A percentile compares a stretch with the other conserved stretches of the same genome.
phyloP scores from a whole-genome alignment of 1,140 invertebrate genomes.

The Spodoptera litura region DNA sequence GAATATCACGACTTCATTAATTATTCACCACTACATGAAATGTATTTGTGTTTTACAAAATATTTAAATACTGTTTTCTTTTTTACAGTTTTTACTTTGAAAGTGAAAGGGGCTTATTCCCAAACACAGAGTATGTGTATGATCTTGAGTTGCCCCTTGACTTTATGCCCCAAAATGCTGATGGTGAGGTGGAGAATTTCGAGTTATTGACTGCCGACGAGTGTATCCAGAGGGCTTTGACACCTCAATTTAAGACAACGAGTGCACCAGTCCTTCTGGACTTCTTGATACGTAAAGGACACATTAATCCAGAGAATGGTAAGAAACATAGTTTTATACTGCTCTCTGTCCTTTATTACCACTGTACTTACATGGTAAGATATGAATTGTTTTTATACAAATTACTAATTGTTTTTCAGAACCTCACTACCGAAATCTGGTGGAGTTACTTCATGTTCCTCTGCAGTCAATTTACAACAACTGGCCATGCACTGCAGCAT shows the following conservation, averaged over 20 bases:
- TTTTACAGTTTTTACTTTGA: slow-evolving; percentile 94
- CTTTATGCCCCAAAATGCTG: slow-evolving; percentile 95
- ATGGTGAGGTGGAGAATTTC: slow-evolving; percentile 97
- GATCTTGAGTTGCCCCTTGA: slow-evolving; percentile 96
- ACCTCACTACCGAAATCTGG: slow-evolving; percentile 92
- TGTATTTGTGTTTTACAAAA: too few species aligned
- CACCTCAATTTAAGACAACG: slow-evolving; percentile 96
- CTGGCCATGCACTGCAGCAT: slow-evolving; percentile 64
- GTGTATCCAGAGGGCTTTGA: slow-evolving; percentile 92
- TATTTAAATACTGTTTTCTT: slow-evolving; percentile 38
- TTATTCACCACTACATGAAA: background rate
- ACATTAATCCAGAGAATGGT: slow-evolving; percentile 96
- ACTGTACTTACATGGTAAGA: too few species aligned
- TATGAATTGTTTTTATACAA: too few species aligned
- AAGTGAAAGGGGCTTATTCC: slow-evolving; percentile 96
- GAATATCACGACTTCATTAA: slow-evolving; percentile 1
- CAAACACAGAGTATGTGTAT: slow-evolving; percentile 98
- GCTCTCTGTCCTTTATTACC: too few species aligned
- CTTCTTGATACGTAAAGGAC: slow-evolving; percentile 96
- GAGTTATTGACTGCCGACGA: slow-evolving; percentile 93
- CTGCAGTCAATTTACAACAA: slow-evolving; percentile 88
- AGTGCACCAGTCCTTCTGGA: slow-evolving; percentile 96
- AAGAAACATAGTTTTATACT: slow-evolving; percentile 64
- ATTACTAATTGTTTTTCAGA: slow-evolving; percentile 86
- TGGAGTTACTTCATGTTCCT: slow-evolving; percentile 95